A percentile compares a stretch with the other conserved stretches of the same genome.
phyloP scores from a whole-genome alignment of 2,888 invertebrate genomes.

The Hetaerina titia region DNA sequence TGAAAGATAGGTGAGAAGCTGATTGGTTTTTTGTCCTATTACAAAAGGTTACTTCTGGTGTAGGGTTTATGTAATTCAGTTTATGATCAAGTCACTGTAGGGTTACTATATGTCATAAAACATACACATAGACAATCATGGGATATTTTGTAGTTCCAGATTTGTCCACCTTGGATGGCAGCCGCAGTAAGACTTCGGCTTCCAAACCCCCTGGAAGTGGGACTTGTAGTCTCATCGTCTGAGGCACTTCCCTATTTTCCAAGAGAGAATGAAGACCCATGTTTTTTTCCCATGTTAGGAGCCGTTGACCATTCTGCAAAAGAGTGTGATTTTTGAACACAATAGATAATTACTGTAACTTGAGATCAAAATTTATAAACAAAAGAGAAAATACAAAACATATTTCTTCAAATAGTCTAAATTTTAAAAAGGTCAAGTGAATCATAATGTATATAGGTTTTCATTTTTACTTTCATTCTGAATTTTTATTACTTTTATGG shows the following conservation, averaged over 20 bases:
- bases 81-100: neutral
- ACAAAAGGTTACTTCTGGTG: neutral
- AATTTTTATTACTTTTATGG: no score
- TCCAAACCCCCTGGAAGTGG: slow-evolving; percentile 83
- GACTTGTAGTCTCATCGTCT: slow-evolving; percentile 77
- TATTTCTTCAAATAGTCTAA: no score
- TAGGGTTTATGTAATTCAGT: neutral
- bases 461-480: no score
- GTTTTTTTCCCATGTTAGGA: slow-evolving; percentile 82
- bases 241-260: slow-evolving; percentile 75
- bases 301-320: slow-evolving; percentile 48
- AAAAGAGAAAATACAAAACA: no score
- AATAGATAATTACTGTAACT: neutral
- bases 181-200: slow-evolving; percentile 86
- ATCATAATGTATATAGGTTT: no score
- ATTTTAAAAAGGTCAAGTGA: no score
- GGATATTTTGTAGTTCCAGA: slow-evolving; percentile 87
- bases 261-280: slow-evolving; percentile 78
- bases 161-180: slow-evolving; percentile 86
- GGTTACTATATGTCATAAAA: slow-evolving; percentile 72
- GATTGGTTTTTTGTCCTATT: neutral
- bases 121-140: slow-evolving; percentile 91
- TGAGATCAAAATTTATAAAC: no score
- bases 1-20: slow-evolving; percentile 75
- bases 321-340: neutral